These are phyloP conservation scores for Ernsta delagoae DNA, from an alignment of 2,888 invertebrate genomes.

Conservation along the genomic window DNA sequence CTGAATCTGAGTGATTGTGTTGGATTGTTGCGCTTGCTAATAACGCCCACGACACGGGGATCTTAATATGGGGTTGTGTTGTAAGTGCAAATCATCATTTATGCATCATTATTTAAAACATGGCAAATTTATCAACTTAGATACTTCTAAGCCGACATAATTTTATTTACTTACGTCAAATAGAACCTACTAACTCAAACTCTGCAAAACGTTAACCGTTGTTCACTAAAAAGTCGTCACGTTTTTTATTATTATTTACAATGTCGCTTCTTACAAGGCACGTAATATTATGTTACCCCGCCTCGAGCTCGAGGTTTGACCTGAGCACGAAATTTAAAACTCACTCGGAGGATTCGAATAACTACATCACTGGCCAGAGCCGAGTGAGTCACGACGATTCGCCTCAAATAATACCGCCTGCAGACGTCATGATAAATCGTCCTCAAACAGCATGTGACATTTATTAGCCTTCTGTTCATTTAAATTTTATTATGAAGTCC, in stretches of 20 bases:
- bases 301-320: conserved; percentile 13
- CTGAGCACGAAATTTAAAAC: conserved; percentile 35
- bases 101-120: no score
- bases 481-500: conserved; percentile 28
- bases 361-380: conserved; percentile 35
- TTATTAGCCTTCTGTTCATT: conserved; percentile 38
- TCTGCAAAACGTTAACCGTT: no score
- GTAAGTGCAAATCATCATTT: no score
- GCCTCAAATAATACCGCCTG: conserved; percentile 36
- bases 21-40: no score
- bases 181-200: no score
- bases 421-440: conserved; percentile 40
- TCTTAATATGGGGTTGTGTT: no score
- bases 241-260: conserved; percentile 3
- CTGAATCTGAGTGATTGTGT: no score
- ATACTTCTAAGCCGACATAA: no score
- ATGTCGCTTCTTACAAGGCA: conserved; percentile 16
- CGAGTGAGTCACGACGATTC: conserved; percentile 40
- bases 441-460: conserved; percentile 35
- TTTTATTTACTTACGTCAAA: no score
- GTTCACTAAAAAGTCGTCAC: conserved; percentile 16
- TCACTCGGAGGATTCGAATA: conserved; percentile 34
- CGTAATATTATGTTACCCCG: conserved; percentile 24
- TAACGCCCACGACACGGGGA: no score
- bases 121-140: no score